Percentiles rank a stretch among this genome's conserved stretches.
Evolutionary conservation across 35 echinoderm and acorn worm species (phyloP).

Genomic region (Apostichopus parvimensis): DNA sequence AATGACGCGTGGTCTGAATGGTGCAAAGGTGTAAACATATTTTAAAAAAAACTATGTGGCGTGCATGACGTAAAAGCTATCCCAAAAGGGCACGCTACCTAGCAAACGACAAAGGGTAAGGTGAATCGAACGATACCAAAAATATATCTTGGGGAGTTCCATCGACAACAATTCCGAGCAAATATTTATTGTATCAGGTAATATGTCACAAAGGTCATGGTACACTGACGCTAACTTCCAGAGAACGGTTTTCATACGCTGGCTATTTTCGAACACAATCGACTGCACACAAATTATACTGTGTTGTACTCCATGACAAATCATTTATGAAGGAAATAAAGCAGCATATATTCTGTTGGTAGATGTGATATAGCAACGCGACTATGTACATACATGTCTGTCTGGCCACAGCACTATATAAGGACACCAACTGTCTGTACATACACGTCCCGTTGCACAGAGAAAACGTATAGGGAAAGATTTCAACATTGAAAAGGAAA

Average conservation of each 20-base stretch:
- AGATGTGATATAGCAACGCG: no score
- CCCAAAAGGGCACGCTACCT: background rate
- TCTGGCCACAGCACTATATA: no score
- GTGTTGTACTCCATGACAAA: no score
- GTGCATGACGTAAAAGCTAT: background rate
- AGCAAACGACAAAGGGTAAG: background rate
- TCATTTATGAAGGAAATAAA: no score
- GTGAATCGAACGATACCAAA: background rate
- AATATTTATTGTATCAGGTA: conserved; percentile 5
- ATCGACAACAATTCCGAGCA: background rate
- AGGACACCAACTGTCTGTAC: no score
- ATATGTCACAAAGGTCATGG: conserved; percentile 2
- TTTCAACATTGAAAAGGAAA: no score
- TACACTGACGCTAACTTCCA: background rate
- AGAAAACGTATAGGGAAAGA: no score
- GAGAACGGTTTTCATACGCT: background rate
- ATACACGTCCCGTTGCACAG: no score
- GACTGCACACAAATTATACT: no score
- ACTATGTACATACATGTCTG: no score
- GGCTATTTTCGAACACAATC: no score
- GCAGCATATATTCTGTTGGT: no score
- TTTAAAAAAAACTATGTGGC: background rate
- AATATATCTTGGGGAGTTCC: background rate
- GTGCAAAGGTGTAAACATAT: background rate
- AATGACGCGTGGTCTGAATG: background rate